These are phyloP conservation scores for Lithosia quadra DNA, from an alignment of 2,888 invertebrate genomes.

Conservation along the genomic window DNA sequence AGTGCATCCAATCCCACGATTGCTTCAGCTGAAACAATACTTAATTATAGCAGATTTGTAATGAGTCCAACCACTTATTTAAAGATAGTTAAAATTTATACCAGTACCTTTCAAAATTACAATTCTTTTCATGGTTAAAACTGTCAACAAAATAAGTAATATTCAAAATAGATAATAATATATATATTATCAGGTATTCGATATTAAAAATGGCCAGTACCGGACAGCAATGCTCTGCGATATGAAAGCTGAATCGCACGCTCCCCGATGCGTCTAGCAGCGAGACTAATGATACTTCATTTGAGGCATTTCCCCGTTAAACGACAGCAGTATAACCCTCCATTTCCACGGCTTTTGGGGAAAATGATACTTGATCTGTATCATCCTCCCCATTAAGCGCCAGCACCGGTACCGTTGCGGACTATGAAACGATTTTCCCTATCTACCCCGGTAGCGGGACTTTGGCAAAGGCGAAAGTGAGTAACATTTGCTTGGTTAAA, in stretches of 20 bases:
- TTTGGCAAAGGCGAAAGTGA: not conserved
- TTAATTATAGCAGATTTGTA: not conserved
- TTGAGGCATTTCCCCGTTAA: conserved; percentile 1
- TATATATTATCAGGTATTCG: not conserved
- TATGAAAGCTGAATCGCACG: not conserved
- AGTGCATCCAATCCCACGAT: conserved; percentile 70
- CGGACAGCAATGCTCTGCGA: not conserved
- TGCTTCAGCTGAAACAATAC: conserved; percentile 61
- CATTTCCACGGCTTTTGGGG: not conserved
- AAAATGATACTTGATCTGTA: conserved; percentile 15
- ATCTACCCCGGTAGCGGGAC: not conserved
- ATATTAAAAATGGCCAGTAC: not conserved
- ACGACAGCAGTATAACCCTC: not conserved
- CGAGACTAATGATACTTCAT: conserved; percentile 10
- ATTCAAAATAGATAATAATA: too few relatives aligned
- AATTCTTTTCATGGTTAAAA: conserved; percentile 60
- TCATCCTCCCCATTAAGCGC: not conserved
- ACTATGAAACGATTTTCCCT: not conserved
- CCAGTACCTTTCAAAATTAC: conserved; percentile 29
- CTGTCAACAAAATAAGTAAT: conserved; percentile 48
- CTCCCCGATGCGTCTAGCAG: not conserved
- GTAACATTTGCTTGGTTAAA: not conserved
- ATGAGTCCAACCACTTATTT: not conserved
- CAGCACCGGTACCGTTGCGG: not conserved
- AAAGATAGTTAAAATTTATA: not conserved